Evolutionary conservation across 1,140 invertebrate species (phyloP), one percentile per base, ranked within the genome.

Genomic region (Bombus consobrinus): DNA sequence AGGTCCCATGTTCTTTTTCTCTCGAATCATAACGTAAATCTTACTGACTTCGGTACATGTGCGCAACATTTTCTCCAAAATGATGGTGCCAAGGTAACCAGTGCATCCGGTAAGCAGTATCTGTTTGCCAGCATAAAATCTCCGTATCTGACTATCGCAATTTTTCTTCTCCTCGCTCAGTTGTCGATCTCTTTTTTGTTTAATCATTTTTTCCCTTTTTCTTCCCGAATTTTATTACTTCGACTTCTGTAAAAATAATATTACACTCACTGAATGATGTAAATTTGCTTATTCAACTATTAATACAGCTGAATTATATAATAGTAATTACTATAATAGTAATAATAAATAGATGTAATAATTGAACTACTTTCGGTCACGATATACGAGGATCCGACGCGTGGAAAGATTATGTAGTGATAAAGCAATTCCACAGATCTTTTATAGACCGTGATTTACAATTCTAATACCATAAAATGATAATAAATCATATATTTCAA

Each of bases 1-100:
- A 1, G 95, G 90, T 57, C 93, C 92, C 80, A 95, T 92, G 47
- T 94, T 95, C 87, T 95, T 95, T 85, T 96, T 96, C 10, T 94
- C 92, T 82, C 96, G 91, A 69, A 97, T 93, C 43, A 97, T 93
- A n/a, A 97, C 83, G 88, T 96, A 97, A 37, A 97, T 94, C 69
- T 91, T 95, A 68, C 94, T 94, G 0, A 97, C 83, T 22, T 95
- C 95, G 94, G 94, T 53, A 93, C 97, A 97, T 37, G 95, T 95
- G 66, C 96, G 90, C 13, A 97, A 90, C 6, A 97, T 88, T 93
- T 97, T 97, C 93, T 97, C 97, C 13, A 97, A 92, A 22, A 97
- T 91, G 57, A 96, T 95, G 93, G 96, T 97, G 1, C 96, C 96
- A 77, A 97, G 93, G 90, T 97, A 97, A 41, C 96, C 96, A 6